Conservation (phyloP, 2,888 invertebrate species). For the Cinara cedri region DNA sequence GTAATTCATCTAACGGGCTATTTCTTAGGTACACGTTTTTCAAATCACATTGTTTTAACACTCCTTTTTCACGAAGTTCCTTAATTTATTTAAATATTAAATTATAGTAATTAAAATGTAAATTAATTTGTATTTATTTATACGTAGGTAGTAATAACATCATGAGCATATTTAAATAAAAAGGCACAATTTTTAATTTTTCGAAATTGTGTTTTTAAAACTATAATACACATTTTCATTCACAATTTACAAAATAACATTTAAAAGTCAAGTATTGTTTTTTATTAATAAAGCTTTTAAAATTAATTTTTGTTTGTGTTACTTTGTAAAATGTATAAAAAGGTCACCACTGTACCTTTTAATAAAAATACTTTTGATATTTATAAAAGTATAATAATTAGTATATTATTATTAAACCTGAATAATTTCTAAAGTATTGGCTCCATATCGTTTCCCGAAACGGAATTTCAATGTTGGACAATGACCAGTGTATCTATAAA, state of each 20-base stretch:
- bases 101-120: not conserved
- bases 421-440: constrained; percentile 73
- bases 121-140: not conserved
- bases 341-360: not conserved
- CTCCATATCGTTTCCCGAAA: constrained; percentile 74
- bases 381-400: not conserved
- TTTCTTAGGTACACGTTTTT: constrained; percentile 41
- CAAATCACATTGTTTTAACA: constrained; percentile 53
- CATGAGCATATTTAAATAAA: too few relatives aligned
- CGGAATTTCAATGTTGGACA: constrained; percentile 75
- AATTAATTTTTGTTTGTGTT: too few relatives aligned
- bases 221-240: too few relatives aligned
- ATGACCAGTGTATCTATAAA: constrained; percentile 73
- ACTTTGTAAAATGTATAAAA: too few relatives aligned
- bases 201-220: too few relatives aligned
- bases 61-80: constrained; percentile 56
- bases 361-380: not conserved
- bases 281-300: too few relatives aligned
- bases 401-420: constrained; percentile 62
- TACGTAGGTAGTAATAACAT: too few relatives aligned
- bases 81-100: constrained; percentile 13
- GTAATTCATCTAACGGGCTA: constrained; percentile 32
- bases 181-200: too few relatives aligned
- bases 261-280: too few relatives aligned
- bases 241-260: too few relatives aligned